Conservation (phyloP, 2,113 vertebrate genomes). For the Craseonycteris thonglongyai region DNA sequence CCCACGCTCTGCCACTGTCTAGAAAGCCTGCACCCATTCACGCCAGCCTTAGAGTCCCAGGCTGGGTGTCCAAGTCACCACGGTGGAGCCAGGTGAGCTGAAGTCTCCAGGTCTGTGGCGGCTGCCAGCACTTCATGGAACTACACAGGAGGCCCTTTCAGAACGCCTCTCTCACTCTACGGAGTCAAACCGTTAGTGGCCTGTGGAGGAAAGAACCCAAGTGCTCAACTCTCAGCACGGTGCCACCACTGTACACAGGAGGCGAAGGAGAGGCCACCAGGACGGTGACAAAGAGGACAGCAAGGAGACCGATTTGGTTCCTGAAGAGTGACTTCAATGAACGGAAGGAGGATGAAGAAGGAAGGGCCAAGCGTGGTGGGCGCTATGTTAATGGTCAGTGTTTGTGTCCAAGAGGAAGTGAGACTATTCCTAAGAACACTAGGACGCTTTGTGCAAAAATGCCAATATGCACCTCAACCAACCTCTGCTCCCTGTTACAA, state of each 20-base stretch:
- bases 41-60: not conserved
- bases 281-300: not conserved
- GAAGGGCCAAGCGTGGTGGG: too few species aligned
- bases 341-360: not conserved
- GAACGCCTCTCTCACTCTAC: not conserved
- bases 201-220: not conserved
- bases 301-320: not conserved
- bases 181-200: not conserved
- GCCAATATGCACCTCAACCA: not conserved
- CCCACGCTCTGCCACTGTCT: not conserved
- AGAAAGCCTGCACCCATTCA: not conserved
- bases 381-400: rapidly evolving
- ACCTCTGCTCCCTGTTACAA: not conserved
- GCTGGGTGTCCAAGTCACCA: not conserved
- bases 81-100: not conserved
- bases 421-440: not conserved
- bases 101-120: not conserved
- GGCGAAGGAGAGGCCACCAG: not conserved
- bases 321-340: rapidly evolving
- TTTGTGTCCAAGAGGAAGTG: not conserved
- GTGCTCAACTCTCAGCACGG: rapidly evolving
- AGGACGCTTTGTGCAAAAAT: not conserved
- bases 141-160: not conserved
- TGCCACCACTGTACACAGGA: not conserved
- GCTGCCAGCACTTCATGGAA: not conserved